These are phyloP conservation scores for Argentina silus DNA, from an alignment of 2,797 vertebrate species.

Conservation along the genomic window DNA sequence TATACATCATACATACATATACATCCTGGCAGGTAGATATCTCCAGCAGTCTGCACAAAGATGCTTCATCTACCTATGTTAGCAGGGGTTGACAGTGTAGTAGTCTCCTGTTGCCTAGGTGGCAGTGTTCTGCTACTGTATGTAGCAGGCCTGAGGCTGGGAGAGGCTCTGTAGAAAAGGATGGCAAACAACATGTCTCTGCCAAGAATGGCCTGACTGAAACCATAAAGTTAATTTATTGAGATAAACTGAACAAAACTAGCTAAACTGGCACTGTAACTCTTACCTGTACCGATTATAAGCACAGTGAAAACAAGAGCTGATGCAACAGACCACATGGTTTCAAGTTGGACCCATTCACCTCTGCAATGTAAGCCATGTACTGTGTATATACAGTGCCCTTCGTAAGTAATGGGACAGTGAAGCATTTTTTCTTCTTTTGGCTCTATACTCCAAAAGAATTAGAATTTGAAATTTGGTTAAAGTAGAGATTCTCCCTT, in stretches of 20 bases:
- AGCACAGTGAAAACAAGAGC: not conserved
- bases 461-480: too few relatives aligned
- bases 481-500: too few relatives aligned
- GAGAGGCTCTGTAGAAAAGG: not conserved
- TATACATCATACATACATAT: too few relatives aligned
- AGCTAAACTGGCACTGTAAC: not conserved
- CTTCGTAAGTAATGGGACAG: too few relatives aligned
- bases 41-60: not conserved
- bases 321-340: not conserved
- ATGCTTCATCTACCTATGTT: conserved; percentile 28
- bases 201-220: not conserved
- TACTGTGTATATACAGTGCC: not conserved
- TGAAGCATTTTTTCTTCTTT: too few relatives aligned
- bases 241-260: not conserved
- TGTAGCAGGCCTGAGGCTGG: not conserved
- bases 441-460: too few relatives aligned
- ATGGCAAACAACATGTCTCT: not conserved
- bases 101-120: conserved; percentile 9
- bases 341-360: too few relatives aligned
- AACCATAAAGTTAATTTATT: not conserved
- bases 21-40: too few relatives aligned
- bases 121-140: conserved; percentile 21
- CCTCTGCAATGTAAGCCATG: not conserved
- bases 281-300: not conserved
- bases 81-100: conserved; percentile 52